Evolutionary conservation across 2,797 vertebrate genomes (phyloP), one percentile per base, ranked within the genome.

Genomic region (Schizopygopsis pylzovi): DNA sequence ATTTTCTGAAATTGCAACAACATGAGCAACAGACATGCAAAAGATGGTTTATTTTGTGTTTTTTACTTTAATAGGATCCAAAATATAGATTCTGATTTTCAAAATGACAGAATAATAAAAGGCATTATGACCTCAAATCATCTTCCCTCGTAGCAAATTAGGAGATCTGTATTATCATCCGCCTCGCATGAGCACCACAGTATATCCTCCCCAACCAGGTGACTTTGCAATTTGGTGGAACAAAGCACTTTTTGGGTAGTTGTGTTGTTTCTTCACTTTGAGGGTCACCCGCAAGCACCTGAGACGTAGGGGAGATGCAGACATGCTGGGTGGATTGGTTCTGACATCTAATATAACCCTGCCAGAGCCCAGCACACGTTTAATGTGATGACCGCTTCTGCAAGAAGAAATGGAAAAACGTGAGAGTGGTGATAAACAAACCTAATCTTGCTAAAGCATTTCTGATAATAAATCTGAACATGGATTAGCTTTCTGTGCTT

Each of bases 281-380:
- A 63, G 43, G 47, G 73, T 72, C 54, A 79, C 72, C n/a, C 15
- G 13, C 47, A 71, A 84, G 52, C 79, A 75, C 54, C 47, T 22
- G 52, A 72, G 65, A 47, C 10, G 13, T 76, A 67, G 73, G 49
- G 87, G 72, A 79, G 47, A 84, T 25, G 61, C 84, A 49, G 75
- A 80, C 81, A 65, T n/a, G 4, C 13, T 13, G 33, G 82, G n/a
- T 41, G 43, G 63, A 90, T 89, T 88, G 87, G 52, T 89, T 84
- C 68, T 88, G 86, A 91, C 83, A 87, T 73, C 86, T 82, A 87
- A 90, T 90, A 82, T 73, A 87, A 83, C 73, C 78, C 82, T 84
- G 79, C 61, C 73, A 79, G 65, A 79, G 59, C 65, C 83, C 33
- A 47, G 67, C 67, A 68, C 63, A 77, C 33, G 56, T 65, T 75